These are phyloP conservation scores for Metaphire vulgaris DNA, from an alignment of 1,140 invertebrate genomes.

Conservation along the genomic window DNA sequence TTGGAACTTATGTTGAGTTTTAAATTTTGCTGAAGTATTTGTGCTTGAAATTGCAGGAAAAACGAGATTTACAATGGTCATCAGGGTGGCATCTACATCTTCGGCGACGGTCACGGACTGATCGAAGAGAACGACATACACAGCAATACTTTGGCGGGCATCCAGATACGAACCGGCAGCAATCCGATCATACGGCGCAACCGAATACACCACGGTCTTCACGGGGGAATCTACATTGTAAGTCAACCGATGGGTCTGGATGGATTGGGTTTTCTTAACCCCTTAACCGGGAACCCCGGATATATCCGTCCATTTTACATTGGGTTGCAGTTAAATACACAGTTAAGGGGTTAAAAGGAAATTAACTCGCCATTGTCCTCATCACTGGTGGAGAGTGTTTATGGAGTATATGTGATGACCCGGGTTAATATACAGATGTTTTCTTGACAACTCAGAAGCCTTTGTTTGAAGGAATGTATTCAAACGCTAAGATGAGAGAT, in stretches of 20 bases:
- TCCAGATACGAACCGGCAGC: constrained; percentile 95
- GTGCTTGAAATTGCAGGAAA: constrained; percentile 62
- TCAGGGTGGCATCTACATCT: constrained; percentile 96
- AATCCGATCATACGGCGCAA: constrained; percentile 97
- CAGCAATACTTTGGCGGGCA: constrained; percentile 93
- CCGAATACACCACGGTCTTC: constrained; percentile 97
- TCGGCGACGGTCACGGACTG: constrained; percentile 90
- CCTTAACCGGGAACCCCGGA: too few relatives aligned
- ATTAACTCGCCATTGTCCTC: not conserved
- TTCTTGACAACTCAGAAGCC: too few relatives aligned
- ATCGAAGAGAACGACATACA: constrained; percentile 99
- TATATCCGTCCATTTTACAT: too few relatives aligned
- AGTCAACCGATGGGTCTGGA: too few relatives aligned
- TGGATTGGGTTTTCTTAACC: too few relatives aligned
- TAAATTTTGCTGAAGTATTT: not conserved
- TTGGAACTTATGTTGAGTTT: not conserved
- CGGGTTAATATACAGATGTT: too few relatives aligned
- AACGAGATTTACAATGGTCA: constrained; percentile 99
- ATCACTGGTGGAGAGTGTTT: not conserved
- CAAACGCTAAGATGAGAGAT: too few relatives aligned
- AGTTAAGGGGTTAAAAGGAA: too few relatives aligned
- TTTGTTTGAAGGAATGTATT: too few relatives aligned
- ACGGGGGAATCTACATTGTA: constrained; percentile 92
- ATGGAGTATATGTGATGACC: too few relatives aligned
- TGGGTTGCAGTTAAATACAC: too few relatives aligned